Percentiles rank a stretch among this genome's conserved stretches.
Conservation (phyloP, 2,113 vertebrate species). For the Pitta sordida region DNA sequence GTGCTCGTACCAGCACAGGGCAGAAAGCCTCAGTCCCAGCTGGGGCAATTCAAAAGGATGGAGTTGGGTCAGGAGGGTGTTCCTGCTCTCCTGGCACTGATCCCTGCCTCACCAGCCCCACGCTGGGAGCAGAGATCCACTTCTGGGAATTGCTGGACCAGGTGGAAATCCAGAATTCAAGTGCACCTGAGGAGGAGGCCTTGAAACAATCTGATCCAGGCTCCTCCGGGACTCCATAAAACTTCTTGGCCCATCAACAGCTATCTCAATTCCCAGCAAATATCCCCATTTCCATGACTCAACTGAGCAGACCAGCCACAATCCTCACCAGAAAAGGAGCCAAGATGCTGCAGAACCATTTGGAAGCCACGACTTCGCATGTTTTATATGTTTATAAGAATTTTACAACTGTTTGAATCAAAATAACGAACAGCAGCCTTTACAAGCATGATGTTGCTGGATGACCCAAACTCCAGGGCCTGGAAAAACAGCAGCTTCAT, state of each 20-base stretch:
- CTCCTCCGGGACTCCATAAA: neutral
- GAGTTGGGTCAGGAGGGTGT: neutral
- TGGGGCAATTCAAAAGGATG: neutral
- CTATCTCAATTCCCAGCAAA: neutral
- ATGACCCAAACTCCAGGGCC: neutral
- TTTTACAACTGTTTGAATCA: neutral
- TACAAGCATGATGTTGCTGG: rapidly evolving
- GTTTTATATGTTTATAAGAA: neutral
- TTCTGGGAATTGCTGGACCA: neutral
- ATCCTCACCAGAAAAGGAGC: neutral
- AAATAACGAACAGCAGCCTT: neutral
- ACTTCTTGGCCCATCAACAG: neutral
- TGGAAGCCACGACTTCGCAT: neutral
- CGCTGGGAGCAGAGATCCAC: neutral
- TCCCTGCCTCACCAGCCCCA: neutral
- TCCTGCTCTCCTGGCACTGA: neutral
- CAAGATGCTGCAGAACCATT: neutral
- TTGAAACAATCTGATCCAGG: neutral
- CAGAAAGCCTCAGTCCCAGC: neutral
- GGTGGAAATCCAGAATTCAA: neutral
- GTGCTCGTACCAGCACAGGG: neutral
- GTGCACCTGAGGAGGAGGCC: neutral
- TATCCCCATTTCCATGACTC: neutral
- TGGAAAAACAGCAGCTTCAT: neutral
- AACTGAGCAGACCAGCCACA: neutral